Evolutionary conservation across 2,797 vertebrate genomes (phyloP), one percentile per base, ranked within the genome.

Genomic region (Alfaro cultratus): DNA sequence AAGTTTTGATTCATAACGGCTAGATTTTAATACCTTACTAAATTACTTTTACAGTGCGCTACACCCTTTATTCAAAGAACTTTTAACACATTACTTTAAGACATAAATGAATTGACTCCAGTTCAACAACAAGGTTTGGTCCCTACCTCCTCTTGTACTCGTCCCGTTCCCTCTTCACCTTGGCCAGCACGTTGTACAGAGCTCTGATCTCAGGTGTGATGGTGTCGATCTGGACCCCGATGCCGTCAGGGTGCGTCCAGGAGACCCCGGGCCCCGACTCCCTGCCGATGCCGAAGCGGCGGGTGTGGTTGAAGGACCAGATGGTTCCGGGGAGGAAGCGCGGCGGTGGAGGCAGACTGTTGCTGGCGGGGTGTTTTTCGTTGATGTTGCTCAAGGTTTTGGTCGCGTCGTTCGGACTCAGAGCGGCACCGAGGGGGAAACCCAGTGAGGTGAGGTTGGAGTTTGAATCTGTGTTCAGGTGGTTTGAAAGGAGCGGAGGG

Each of bases 191-290:
- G 85, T 98, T 98, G 95, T 99, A 98, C 77, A 99, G 95, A 0
- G 98, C 98, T 15, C 98, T 93, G 91, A 99, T 97, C 95, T 99
- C 97, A 0, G 97, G 97, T 0, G 97, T 97, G 92, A 97, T 97
- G 90, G 97, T 98, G 94, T 98, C 97, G 43, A 97, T 96, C 94
- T 98, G 98, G 57, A 98, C 97, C 6, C 97, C 97, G 4, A 98
- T 97, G 0, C 97, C 98, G 76, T 97, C 97, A 1, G 96, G 95
- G 68, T 97, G 97, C 0, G 95, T 93, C 97, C 97, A 97, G 55
- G 97, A 96, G 84, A 96, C 94, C 3, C 97, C 96, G 0, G 96
- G 95, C 0, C 96, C 96, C 3, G 95, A 91, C 81, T 97, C 97
- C 43, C 95, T 89, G 53, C 96, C 96, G 18, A 94, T 84, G 67